phyloP scores from a whole-genome alignment of 2,113 vertebrate genomes.

The Eptesicus fuscus region DNA sequence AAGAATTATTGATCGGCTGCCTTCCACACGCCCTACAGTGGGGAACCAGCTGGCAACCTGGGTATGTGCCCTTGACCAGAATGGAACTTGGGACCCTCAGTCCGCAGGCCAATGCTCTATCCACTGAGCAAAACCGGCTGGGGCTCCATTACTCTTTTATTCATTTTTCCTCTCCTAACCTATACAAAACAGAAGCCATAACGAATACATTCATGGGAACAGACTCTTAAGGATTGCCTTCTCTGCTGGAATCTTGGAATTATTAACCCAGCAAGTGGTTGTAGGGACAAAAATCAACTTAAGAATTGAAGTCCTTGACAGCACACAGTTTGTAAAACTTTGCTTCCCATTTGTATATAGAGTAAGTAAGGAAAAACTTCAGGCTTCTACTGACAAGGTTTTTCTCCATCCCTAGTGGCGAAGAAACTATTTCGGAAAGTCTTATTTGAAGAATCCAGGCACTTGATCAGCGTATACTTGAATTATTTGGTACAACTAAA shows the following conservation, averaged over 20 bases:
- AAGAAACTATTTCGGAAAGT: slow-evolving; percentile 12
- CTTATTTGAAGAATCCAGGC: slow-evolving; percentile 15
- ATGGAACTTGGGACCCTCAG: too few relatives aligned
- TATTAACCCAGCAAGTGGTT: background rate
- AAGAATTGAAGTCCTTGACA: background rate
- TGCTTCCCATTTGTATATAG: background rate
- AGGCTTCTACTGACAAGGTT: background rate
- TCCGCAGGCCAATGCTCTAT: too few relatives aligned
- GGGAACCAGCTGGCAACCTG: too few relatives aligned
- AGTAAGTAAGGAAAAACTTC: background rate
- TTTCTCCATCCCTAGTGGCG: background rate
- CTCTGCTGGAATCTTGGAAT: background rate
- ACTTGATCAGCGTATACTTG: slow-evolving; percentile 20
- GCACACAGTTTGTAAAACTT: background rate
- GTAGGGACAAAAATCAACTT: background rate
- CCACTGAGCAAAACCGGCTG: too few relatives aligned
- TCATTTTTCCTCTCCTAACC: background rate
- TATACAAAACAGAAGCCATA: background rate
- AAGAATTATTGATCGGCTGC: too few relatives aligned
- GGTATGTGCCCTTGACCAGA: too few relatives aligned
- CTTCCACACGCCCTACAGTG: too few relatives aligned
- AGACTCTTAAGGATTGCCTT: background rate
- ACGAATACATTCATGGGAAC: background rate
- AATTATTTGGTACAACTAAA: slow-evolving; percentile 61
- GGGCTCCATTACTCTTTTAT: background rate